A percentile compares a stretch with the other conserved stretches of the same genome.
These are phyloP conservation scores for Odobenus rosmarus DNA, from an alignment of 2,113 vertebrate species.

Conservation along the genomic window DNA sequence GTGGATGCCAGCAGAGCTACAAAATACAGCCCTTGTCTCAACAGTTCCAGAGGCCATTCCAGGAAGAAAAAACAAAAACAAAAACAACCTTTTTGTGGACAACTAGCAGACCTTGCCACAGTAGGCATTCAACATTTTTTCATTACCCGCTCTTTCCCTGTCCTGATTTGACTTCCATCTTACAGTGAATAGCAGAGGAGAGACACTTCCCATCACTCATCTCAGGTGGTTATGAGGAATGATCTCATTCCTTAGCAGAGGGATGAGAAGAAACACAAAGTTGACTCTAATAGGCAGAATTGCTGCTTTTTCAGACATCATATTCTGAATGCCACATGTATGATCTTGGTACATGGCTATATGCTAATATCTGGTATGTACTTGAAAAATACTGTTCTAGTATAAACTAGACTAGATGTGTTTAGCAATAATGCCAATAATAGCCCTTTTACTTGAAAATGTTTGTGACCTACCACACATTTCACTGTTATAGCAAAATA, in stretches of 20 bases:
- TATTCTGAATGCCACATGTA: neutral
- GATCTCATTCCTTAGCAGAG: neutral
- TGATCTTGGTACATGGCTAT: neutral
- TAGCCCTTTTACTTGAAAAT: slow-evolving; percentile 8
- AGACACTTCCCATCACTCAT: neutral
- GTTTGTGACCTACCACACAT: neutral
- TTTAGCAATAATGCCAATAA: neutral
- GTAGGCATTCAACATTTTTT: neutral
- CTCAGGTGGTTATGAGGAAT: neutral
- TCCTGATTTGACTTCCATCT: neutral
- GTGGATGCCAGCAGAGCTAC: neutral
- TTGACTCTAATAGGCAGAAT: neutral
- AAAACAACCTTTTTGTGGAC: too few species aligned
- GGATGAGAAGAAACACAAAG: neutral
- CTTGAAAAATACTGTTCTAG: neutral
- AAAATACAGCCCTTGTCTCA: neutral
- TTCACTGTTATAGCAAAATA: neutral
- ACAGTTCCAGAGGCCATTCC: neutral
- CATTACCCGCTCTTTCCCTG: neutral
- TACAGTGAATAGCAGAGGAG: neutral
- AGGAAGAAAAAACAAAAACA: neutral
- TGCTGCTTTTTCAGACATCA: neutral
- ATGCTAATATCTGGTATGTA: neutral
- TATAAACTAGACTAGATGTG: neutral
- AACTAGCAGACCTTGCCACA: neutral